Percentiles rank a stretch among this genome's conserved stretches.
Evolutionary conservation across 2,888 invertebrate genomes (phyloP).

Genomic region (Odiellus spinosus): DNA sequence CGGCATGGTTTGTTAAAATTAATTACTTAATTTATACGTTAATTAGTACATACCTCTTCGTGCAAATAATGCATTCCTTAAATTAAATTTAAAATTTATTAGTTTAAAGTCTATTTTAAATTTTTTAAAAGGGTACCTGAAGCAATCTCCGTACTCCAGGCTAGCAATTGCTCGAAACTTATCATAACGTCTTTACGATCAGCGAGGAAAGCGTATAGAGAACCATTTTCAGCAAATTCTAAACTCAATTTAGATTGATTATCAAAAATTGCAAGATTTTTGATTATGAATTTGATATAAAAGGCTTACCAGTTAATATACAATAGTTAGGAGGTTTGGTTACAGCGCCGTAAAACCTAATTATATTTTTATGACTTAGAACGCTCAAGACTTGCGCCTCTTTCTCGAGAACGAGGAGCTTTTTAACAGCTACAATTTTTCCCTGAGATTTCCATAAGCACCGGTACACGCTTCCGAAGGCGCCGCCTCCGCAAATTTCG

Average conservation of each 20-base stretch:
- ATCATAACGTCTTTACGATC: conserved; percentile 16
- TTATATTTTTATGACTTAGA: conserved; percentile 32
- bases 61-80: conserved; percentile 33
- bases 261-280: too few species aligned
- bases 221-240: conserved; percentile 18
- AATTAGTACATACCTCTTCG: too few species aligned
- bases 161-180: conserved; percentile 15
- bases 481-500: conserved; percentile 32
- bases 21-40: too few species aligned
- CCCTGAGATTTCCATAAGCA: conserved; percentile 29
- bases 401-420: conserved; percentile 30
- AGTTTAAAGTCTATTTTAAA: neutral
- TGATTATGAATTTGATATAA: neutral
- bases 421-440: conserved; percentile 31
- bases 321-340: conserved; percentile 30
- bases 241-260: neutral
- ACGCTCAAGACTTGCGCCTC: conserved; percentile 32
- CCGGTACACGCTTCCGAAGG: conserved; percentile 32
- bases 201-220: conserved; percentile 14
- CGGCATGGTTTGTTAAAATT: too few species aligned
- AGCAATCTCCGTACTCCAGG: conserved; percentile 16
- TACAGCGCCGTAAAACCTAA: conserved; percentile 33
- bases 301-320: conserved; percentile 30
- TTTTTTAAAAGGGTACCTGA: conserved; percentile 7
- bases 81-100: conserved; percentile 4